Evolutionary conservation across 2,113 vertebrate species (phyloP).

Genomic region (Silurus meridionalis): DNA sequence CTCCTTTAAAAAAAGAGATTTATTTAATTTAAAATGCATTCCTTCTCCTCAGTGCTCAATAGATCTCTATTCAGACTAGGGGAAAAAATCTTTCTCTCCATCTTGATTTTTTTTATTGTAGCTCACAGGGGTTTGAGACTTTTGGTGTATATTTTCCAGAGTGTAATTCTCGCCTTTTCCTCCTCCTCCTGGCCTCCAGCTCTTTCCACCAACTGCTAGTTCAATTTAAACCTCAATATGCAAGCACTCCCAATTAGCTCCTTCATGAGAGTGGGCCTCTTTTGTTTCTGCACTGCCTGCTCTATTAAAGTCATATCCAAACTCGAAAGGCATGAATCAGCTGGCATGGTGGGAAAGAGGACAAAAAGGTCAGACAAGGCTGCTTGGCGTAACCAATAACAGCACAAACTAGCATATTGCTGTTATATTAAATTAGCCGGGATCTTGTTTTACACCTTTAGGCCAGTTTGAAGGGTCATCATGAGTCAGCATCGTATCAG

Average conservation of each 20-base stretch:
- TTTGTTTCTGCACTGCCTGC: slow-evolving; percentile 14
- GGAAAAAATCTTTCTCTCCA: neutral
- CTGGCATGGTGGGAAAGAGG: slow-evolving; percentile 8
- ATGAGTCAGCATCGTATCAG: slow-evolving; percentile 48
- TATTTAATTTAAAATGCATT: slow-evolving; percentile 1
- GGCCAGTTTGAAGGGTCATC: slow-evolving; percentile 46
- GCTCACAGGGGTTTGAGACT: neutral
- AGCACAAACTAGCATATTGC: slow-evolving; percentile 32
- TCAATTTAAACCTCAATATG: slow-evolving; percentile 49
- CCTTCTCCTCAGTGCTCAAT: neutral
- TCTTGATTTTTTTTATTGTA: slow-evolving; percentile 9
- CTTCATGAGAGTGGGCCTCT: slow-evolving; percentile 12
- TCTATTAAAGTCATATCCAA: slow-evolving; percentile 23
- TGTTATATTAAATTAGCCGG: slow-evolving; percentile 39
- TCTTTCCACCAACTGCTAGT: slow-evolving; percentile 45
- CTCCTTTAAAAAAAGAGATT: slow-evolving; percentile 5
- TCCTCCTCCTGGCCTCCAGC: slow-evolving; percentile 16
- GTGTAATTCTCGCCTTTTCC: slow-evolving; percentile 15
- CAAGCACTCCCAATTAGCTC: slow-evolving; percentile 46
- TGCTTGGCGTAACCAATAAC: slow-evolving; percentile 9
- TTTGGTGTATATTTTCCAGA: slow-evolving; percentile 21
- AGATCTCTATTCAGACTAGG: slow-evolving; percentile 1
- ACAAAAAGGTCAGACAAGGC: slow-evolving; percentile 27
- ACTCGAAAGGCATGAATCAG: slow-evolving; percentile 35
- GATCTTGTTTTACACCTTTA: slow-evolving; percentile 36